Conservation (phyloP, 2,113 vertebrate species). For the Reinhardtius hippoglossoides region DNA sequence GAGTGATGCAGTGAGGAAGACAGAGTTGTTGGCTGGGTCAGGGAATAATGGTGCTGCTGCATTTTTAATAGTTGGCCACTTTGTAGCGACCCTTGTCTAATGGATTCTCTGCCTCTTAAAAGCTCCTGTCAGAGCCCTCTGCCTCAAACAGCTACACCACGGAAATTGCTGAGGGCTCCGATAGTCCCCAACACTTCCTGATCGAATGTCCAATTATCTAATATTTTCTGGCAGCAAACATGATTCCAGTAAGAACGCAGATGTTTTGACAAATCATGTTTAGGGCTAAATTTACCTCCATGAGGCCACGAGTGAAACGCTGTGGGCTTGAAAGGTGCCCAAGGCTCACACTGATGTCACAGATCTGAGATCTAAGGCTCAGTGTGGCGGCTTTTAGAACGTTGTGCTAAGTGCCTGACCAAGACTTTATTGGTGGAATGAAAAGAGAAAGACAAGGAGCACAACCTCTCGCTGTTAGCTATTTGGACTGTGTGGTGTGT, state of each 20-base stretch:
- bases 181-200: conserved; percentile 61
- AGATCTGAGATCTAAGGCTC: conserved; percentile 33
- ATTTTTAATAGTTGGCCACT: conserved; percentile 87
- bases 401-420: conserved; percentile 58
- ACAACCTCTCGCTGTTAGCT: conserved; percentile 44
- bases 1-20: conserved; percentile 60
- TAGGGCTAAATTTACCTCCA: conserved; percentile 27
- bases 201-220: conserved; percentile 50
- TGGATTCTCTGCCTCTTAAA: conserved; percentile 80
- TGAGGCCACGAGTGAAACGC: conserved; percentile 29
- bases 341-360: conserved; percentile 14
- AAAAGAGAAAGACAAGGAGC: conserved; percentile 46
- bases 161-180: conserved; percentile 71
- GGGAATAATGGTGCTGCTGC: conserved; percentile 83
- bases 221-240: conserved; percentile 59
- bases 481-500: conserved; percentile 17
- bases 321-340: conserved; percentile 15
- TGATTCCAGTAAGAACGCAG: conserved; percentile 46
- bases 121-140: conserved; percentile 73
- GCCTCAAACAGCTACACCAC: conserved; percentile 66
- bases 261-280: conserved; percentile 45
- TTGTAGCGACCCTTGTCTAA: conserved; percentile 83
- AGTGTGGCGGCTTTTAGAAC: conserved; percentile 59
- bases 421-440: conserved; percentile 57
- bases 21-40: conserved; percentile 73